Evolutionary conservation across 2,113 vertebrate species (phyloP).

Genomic region (Montifringilla adamsi): DNA sequence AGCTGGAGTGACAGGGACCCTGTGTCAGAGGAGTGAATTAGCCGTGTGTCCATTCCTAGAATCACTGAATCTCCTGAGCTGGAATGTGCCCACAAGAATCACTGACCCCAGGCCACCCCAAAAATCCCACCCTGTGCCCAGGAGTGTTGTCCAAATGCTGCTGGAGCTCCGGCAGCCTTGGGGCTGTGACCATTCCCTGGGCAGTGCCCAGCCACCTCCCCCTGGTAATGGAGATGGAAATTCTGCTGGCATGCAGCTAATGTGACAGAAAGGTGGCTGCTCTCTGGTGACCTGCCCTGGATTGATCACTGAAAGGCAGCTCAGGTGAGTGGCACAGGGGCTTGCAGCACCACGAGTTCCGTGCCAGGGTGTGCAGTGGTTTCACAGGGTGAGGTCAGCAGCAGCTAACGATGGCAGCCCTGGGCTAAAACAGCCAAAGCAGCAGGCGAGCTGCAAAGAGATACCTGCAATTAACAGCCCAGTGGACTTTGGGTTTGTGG

Average conservation of each 20-base stretch:
- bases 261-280: background rate
- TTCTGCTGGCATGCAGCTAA: background rate
- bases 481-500: background rate
- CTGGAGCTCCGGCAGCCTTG: background rate
- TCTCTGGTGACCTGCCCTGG: background rate
- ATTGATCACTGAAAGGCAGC: background rate
- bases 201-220: accelerated
- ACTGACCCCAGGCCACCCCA: background rate
- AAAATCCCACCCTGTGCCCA: background rate
- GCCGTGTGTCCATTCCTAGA: accelerated
- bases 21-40: background rate
- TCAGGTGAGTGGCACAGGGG: background rate
- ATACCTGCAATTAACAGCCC: background rate
- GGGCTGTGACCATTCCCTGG: background rate
- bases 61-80: background rate
- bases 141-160: accelerated
- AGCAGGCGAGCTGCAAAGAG: background rate
- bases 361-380: background rate
- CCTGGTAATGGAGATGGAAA: background rate
- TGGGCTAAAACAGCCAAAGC: background rate
- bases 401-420: background rate
- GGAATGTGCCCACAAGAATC: background rate
- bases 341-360: background rate
- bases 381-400: background rate
- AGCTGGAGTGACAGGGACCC: background rate